Base-by-base conservation (phyloP, 1,140 invertebrate species). In the Arctopsyche grandis region DNA sequence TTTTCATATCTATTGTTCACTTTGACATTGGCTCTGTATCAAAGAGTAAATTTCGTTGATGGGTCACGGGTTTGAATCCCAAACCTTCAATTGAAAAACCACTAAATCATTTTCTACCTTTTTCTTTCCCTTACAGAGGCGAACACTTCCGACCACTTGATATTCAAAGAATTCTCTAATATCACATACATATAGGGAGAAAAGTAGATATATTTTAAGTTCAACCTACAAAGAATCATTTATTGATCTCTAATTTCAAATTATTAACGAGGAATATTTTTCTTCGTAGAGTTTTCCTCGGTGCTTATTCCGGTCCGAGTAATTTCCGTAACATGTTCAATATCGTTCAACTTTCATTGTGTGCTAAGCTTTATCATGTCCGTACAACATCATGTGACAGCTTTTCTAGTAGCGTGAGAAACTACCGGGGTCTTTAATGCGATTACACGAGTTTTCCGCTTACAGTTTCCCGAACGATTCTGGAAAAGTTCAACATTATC, bases 261-360 rank as follows among this genome's bases (percentile, higher is more conserved):
- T 38, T 38, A 4, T 38, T 38, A 38, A 38, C 29, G 29, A 4
- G 29, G n/a, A n/a, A 38, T 38, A 38, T 38, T 4, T 38, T 7
- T 1, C 7, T 7, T 38, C 29, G 29, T 38, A 7, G 7, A 38
- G 7, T 38, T 38, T 38, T 38, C 29, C 29, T 38, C 29, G 29
- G 29, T 38, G 29, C 29, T 38, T 38, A 38, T 52, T 52, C 48
- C 48, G 48, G 10, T 16, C 12, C 10, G 48, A 12, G 48, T 16
- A 52, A 52, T 52, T 52, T 52, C 16, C 48, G 48, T 16, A 52
- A 52, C 10, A 52, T 52, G 48, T 52, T 52, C 48, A 52, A 52
- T 52, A 52, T 52, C 48, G 48, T 52, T 52, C 48, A 52, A 52
- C 48, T 52, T 52, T 52, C 48, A 52, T 52, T 52, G 48, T 52